Percentiles rank a stretch among this genome's conserved stretches.
These are phyloP conservation scores for Serrognathus titanus DNA, from an alignment of 2,888 invertebrate genomes.

Conservation along the genomic window DNA sequence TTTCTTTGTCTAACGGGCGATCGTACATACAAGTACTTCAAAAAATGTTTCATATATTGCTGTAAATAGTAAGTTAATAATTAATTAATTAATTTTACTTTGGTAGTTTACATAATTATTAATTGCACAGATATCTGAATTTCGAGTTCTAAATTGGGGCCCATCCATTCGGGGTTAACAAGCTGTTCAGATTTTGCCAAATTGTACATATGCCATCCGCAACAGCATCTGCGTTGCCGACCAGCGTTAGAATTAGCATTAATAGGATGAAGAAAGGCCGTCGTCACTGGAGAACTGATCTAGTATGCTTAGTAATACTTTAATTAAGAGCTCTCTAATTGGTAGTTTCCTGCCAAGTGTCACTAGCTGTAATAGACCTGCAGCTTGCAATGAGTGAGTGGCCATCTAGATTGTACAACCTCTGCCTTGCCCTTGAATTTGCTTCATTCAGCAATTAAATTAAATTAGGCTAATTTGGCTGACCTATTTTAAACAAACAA, in stretches of 20 bases:
- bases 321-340: conserved; percentile 41
- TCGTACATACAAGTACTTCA: too few species aligned
- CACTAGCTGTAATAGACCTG: conserved; percentile 29
- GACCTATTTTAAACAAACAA: not conserved
- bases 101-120: too few species aligned
- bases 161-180: conserved; percentile 36
- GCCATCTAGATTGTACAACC: conserved; percentile 23
- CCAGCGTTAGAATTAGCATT: conserved; percentile 24
- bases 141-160: conserved; percentile 6
- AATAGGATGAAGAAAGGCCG: conserved; percentile 4
- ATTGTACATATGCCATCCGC: conserved; percentile 38
- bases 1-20: too few species aligned
- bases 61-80: too few species aligned
- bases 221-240: conserved; percentile 35
- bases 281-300: conserved; percentile 29
- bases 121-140: too few species aligned
- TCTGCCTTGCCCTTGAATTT: conserved; percentile 12
- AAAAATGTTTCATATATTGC: too few species aligned
- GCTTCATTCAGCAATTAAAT: not conserved
- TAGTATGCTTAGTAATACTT: conserved; percentile 32
- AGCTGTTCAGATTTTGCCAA: conserved; percentile 42
- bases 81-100: too few species aligned
- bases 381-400: conserved; percentile 29
- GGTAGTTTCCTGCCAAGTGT: conserved; percentile 42
- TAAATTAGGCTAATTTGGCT: conserved; percentile 6